Evolutionary conservation across 2,113 vertebrate species (phyloP), one percentile per base, ranked within the genome.

Genomic region (Euleptes europaea): DNA sequence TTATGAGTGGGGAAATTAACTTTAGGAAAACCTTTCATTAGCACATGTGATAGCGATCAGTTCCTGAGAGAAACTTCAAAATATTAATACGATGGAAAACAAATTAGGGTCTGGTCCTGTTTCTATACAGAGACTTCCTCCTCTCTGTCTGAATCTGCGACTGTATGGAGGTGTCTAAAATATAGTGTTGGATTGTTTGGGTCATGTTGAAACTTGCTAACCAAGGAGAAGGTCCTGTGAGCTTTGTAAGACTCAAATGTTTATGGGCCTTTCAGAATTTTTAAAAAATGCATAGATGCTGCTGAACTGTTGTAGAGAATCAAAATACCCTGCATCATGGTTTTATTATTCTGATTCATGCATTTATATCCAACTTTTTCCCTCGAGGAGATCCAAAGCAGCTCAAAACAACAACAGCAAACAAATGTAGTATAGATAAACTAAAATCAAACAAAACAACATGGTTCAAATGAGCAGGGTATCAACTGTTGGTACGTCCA

Each of bases 1-100:
- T 95, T 96, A 96, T 0, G 88, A 95, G 89, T 72, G 94, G 92
- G 89, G 92, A 96, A 96, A 97, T 96, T 96, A 95, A 95, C 95
- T 95, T 97, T 92, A 94, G 91, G 93, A 92, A 94, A 96, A 92
- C 91, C 93, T 96, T 94, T 94, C 94, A 92, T 96, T 94, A 94
- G 90, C 88, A 92, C 78, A 87, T 94, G 94, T 94, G 94, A 93
- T 82, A 94, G 85, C 87, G 88, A 94, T 88, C 87, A 91, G 85
- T 54, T 84, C 33, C 85, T 92, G 90, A 91, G 78, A 93, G 90
- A 92, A 94, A 92, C 51, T 88, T 84, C 77, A 84, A 88, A 91
- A 91, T 89, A 92, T 85, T 84, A 69, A 86, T 80, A 82, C 71
- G 82, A 85, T 82, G 54, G 67, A 89, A 95, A 92, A 92, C 66